Conservation (phyloP, 2,888 invertebrate genomes). For the Epirrhoe tristata region DNA sequence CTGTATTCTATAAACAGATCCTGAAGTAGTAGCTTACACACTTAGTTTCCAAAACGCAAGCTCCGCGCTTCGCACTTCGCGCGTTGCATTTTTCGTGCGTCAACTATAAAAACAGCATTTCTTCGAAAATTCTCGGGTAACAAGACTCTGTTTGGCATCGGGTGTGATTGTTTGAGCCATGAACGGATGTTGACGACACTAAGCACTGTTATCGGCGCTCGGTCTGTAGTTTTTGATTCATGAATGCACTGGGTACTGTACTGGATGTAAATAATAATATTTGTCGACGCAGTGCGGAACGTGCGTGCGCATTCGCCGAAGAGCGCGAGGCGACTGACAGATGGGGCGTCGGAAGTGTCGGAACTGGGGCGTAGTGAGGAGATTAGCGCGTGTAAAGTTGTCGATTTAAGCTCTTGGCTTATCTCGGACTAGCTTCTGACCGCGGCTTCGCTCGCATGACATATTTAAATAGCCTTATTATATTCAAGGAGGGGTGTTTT, state of each 20-base stretch:
- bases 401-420: background rate
- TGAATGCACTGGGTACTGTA: slow-evolving; percentile 23
- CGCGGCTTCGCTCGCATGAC: no score
- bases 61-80: slow-evolving; percentile 18
- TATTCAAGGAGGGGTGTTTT: no score
- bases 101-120: slow-evolving; percentile 24
- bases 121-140: slow-evolving; percentile 23
- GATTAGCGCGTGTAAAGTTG: background rate
- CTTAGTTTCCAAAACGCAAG: slow-evolving; percentile 27
- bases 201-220: slow-evolving; percentile 27
- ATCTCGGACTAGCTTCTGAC: background rate
- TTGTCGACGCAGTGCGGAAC: slow-evolving; percentile 3
- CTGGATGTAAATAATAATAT: slow-evolving; percentile 34
- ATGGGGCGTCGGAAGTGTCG: background rate
- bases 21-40: slow-evolving; percentile 30
- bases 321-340: slow-evolving; percentile 45
- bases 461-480: no score
- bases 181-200: slow-evolving; percentile 30
- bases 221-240: slow-evolving; percentile 32
- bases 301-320: slow-evolving; percentile 52
- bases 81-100: slow-evolving; percentile 12
- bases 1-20: slow-evolving; percentile 30
- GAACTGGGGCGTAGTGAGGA: background rate
- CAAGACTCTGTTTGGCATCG: slow-evolving; percentile 18
- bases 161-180: slow-evolving; percentile 34